These are phyloP conservation scores for Drosophila simulans DNA, from an alignment of 1,140 invertebrate genomes.

Conservation along the genomic window DNA sequence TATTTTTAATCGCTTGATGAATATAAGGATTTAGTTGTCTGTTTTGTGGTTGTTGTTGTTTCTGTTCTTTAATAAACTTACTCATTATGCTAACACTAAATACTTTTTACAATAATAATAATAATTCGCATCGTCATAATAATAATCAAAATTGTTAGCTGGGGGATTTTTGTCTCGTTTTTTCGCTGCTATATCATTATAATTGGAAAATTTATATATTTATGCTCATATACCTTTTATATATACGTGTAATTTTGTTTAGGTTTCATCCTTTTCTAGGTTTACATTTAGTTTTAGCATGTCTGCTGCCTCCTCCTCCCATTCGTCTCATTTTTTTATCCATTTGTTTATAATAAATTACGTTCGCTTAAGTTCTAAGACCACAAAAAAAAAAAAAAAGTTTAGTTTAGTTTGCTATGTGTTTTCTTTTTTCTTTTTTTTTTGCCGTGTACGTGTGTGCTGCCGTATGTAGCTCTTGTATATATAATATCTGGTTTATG, in stretches of 20 bases:
- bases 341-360: slow-evolving; percentile 76
- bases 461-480: slow-evolving; percentile 55
- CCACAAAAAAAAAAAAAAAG: slow-evolving; percentile 79
- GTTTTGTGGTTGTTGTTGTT: slow-evolving; percentile 34
- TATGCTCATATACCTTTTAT: slow-evolving; percentile 38
- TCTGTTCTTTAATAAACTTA: slow-evolving; percentile 71
- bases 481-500: slow-evolving; percentile 52
- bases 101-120: slow-evolving; percentile 82
- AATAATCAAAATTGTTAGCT: slow-evolving; percentile 67
- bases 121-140: slow-evolving; percentile 52
- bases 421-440: slow-evolving; percentile 1
- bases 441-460: slow-evolving; percentile 29
- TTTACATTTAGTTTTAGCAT: slow-evolving; percentile 72
- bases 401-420: slow-evolving; percentile 66
- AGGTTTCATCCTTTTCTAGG: slow-evolving; percentile 61
- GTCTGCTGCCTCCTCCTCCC: slow-evolving; percentile 7
- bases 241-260: slow-evolving; percentile 46
- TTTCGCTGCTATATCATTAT: slow-evolving; percentile 51
- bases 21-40: slow-evolving; percentile 45
- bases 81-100: slow-evolving; percentile 81
- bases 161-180: slow-evolving; percentile 11
- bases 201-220: slow-evolving; percentile 53
- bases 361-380: slow-evolving; percentile 67
- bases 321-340: slow-evolving; percentile 22
- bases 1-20: slow-evolving; percentile 46